phyloP scores from a whole-genome alignment of 2,797 vertebrate species.

The Spea hammondii region DNA sequence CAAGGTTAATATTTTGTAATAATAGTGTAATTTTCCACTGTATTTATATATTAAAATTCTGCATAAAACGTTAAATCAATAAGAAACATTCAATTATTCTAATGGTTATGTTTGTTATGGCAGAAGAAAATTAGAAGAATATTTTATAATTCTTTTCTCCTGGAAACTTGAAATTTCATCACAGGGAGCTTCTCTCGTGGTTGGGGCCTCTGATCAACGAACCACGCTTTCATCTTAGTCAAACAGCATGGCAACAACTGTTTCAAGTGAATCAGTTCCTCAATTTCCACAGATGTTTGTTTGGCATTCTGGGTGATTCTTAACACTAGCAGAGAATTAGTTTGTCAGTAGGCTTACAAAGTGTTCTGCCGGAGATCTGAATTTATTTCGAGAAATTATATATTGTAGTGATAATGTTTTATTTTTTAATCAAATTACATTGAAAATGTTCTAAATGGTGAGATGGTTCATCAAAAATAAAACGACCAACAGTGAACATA shows the following conservation, averaged over 20 bases:
- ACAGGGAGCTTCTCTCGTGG: constrained; percentile 8
- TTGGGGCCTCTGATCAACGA: constrained; percentile 15
- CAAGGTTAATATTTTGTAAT: background rate
- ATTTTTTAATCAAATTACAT: too few species aligned
- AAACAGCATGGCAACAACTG: constrained; percentile 17
- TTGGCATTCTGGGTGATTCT: background rate
- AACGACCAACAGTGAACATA: too few species aligned
- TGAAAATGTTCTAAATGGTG: too few species aligned
- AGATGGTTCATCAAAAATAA: too few species aligned
- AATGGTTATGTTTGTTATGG: background rate
- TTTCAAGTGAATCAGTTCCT: constrained; percentile 4
- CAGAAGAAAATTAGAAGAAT: background rate
- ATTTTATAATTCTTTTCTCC: background rate
- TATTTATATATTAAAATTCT: background rate
- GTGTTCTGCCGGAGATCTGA: too few species aligned
- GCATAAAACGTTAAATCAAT: background rate
- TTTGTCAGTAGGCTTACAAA: background rate
- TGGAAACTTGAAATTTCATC: constrained; percentile 5
- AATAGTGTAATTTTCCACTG: background rate
- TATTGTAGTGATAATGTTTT: too few species aligned
- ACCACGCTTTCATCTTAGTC: constrained; percentile 3
- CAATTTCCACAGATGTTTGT: background rate
- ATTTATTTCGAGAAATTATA: too few species aligned
- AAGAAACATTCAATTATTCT: background rate
- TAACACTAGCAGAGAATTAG: background rate